A percentile compares a stretch with the other conserved stretches of the same genome.
Conservation (phyloP, 1,140 invertebrate species). For the Maconellicoccus hirsutus region DNA sequence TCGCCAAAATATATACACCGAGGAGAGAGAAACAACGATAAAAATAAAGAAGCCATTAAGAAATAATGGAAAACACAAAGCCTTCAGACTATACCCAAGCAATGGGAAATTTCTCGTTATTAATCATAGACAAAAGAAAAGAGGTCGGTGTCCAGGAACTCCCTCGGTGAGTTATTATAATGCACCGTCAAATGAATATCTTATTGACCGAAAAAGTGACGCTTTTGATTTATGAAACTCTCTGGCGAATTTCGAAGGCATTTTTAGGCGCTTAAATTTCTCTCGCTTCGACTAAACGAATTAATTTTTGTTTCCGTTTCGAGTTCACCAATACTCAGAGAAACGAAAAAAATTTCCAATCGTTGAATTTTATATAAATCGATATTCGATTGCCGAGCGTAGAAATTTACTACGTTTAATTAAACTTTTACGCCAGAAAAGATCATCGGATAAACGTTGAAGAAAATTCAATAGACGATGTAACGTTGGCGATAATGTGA, state of each 20-base stretch:
- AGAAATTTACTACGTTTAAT: too few species aligned
- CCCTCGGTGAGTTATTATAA: background rate
- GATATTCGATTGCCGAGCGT: too few species aligned
- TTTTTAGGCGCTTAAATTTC: background rate
- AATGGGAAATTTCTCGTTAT: background rate
- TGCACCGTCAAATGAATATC: slow-evolving; percentile 4
- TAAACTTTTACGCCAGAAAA: too few species aligned
- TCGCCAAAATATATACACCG: too few species aligned
- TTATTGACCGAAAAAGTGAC: slow-evolving; percentile 8
- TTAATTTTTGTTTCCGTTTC: background rate
- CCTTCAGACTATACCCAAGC: too few species aligned
- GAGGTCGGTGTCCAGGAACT: background rate
- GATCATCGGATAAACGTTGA: background rate
- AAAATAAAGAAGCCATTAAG: too few species aligned
- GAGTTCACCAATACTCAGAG: too few species aligned
- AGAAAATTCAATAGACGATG: background rate
- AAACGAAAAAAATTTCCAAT: too few species aligned
- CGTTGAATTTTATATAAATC: too few species aligned
- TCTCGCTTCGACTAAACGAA: background rate
- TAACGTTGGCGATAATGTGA: background rate
- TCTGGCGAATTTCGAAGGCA: background rate
- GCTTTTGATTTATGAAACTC: background rate
- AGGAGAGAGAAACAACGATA: too few species aligned
- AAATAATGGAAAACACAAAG: too few species aligned
- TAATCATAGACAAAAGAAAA: slow-evolving; percentile 10